Evolutionary conservation across 2,797 vertebrate species (phyloP).

Genomic region (Rhabdomys pumilio): DNA sequence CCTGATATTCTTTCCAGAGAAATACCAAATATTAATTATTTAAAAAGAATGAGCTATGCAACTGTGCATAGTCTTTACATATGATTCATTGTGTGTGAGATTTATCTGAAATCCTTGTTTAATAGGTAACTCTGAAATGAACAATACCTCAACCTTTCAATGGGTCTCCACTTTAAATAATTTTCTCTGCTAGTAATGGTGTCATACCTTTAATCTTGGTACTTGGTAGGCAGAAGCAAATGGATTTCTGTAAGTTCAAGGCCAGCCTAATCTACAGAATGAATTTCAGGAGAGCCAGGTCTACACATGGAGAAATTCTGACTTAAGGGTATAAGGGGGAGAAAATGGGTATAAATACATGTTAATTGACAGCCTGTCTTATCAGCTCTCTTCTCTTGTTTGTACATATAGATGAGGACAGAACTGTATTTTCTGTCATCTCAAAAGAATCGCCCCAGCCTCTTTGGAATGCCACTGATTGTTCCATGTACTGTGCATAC

Average conservation of each 20-base stretch:
- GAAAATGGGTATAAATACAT: not conserved
- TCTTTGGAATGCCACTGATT: conserved; percentile 99
- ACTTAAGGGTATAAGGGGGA: not conserved
- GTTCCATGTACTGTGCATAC: conserved; percentile 98
- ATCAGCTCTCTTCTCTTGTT: conserved; percentile 47
- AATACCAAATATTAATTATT: not conserved
- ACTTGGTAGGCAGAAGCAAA: not conserved
- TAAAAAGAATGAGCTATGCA: conserved; percentile 55
- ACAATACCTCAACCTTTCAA: not conserved
- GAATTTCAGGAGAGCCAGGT: not conserved
- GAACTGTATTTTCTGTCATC: conserved; percentile 98
- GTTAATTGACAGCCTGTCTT: not conserved
- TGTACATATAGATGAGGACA: conserved; percentile 94
- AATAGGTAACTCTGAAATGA: not conserved
- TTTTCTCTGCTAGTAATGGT: not conserved
- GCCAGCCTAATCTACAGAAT: not conserved
- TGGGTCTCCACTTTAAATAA: not conserved
- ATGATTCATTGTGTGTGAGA: not conserved
- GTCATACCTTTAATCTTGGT: not conserved
- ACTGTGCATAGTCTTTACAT: conserved; percentile 55
- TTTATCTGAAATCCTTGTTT: not conserved
- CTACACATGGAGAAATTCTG: not conserved
- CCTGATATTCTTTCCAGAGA: conserved; percentile 40
- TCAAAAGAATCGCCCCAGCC: conserved; percentile 98
- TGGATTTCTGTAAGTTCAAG: not conserved